A percentile compares a stretch with the other conserved stretches of the same genome.
Conservation (phyloP, 2,113 vertebrate genomes). For the Lonchura striata region DNA sequence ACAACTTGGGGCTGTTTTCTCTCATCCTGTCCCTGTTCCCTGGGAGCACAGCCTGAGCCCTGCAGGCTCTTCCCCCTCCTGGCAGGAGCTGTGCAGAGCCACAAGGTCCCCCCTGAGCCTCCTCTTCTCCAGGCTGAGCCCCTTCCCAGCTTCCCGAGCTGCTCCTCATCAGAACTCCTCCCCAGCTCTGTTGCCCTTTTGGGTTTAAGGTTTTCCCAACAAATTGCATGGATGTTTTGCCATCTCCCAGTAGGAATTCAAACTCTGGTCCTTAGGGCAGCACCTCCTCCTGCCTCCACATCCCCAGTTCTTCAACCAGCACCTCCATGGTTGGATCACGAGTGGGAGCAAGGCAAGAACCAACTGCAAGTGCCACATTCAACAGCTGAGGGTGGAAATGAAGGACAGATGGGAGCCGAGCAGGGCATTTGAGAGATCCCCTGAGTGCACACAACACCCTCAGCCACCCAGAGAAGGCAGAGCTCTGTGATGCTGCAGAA, state of each 20-base stretch:
- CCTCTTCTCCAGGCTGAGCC: not conserved
- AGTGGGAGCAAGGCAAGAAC: not conserved
- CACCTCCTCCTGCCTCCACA: not conserved
- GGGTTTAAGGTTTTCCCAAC: not conserved
- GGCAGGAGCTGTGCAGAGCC: not conserved
- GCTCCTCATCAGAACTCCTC: not conserved
- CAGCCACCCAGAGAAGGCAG: not conserved
- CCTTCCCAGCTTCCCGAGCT: not conserved
- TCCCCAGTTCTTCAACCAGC: not conserved
- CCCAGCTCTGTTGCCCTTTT: not conserved
- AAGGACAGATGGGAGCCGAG: not conserved
- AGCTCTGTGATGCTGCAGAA: not conserved
- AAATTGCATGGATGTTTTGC: not conserved
- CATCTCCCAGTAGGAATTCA: not conserved
- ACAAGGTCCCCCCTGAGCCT: not conserved
- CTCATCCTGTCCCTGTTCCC: not conserved
- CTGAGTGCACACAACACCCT: not conserved
- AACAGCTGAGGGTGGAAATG: not conserved
- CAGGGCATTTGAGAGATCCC: not conserved
- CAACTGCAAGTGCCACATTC: rapidly evolving
- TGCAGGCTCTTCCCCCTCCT: not conserved
- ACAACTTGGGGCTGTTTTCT: rapidly evolving
- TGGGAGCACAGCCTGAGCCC: rapidly evolving
- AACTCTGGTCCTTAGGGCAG: not conserved
- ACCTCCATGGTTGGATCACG: rapidly evolving